Evolutionary conservation across 37 sponge, comb jelly and placozoan genomes (phyloP).

Genomic region (Halichondria panicea): DNA sequence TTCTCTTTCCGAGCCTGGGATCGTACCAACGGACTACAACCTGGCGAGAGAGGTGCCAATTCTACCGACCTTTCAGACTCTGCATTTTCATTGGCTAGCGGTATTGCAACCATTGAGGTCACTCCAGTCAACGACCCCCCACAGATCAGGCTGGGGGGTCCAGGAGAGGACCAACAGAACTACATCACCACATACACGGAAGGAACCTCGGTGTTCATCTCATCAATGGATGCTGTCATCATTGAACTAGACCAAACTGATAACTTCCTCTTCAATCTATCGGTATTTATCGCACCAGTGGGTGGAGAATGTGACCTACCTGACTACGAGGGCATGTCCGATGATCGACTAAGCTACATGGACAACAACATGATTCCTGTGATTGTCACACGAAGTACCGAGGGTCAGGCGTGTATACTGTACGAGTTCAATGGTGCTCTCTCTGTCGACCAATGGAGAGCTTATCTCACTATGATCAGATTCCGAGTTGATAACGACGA

Average conservation of each 20-base stretch:
- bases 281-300: conserved; percentile 27
- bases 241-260: conserved; percentile 45
- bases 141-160: conserved; percentile 43
- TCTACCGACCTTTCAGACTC: conserved; percentile 32
- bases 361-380: background rate
- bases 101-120: conserved; percentile 26
- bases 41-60: conserved; percentile 31
- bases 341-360: conserved; percentile 32
- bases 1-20: conserved; percentile 70
- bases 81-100: conserved; percentile 43
- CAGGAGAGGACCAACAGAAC: conserved; percentile 5
- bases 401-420: conserved; percentile 52
- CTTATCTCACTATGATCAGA: conserved; percentile 36
- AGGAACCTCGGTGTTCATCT: conserved; percentile 22
- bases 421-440: conserved; percentile 41
- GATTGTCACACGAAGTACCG: background rate
- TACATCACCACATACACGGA: conserved; percentile 56
- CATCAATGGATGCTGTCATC: conserved; percentile 21
- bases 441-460: conserved; percentile 45
- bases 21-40: conserved; percentile 24
- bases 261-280: conserved; percentile 16
- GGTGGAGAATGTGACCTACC: conserved; percentile 51
- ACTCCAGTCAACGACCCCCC: conserved; percentile 64
- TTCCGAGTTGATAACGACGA: conserved; percentile 61
- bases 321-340: conserved; percentile 25